Evolutionary conservation across 2,888 invertebrate genomes (phyloP).

Genomic region (Agriotes lineatus): DNA sequence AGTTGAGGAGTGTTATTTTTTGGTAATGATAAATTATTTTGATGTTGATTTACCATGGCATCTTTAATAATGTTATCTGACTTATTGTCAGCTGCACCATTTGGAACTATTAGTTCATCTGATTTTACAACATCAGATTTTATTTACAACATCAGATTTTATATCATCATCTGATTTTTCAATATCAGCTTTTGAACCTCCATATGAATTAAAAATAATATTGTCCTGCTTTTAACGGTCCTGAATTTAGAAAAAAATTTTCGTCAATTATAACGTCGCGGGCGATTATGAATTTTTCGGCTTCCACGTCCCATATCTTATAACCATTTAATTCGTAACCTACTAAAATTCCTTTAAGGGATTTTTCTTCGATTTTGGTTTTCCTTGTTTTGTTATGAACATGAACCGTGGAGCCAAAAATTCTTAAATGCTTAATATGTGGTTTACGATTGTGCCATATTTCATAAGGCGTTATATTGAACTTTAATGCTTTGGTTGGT

Average conservation of each 20-base stretch:
- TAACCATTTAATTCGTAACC: slow-evolving; percentile 58
- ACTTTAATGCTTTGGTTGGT: slow-evolving; percentile 22
- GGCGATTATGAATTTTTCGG: slow-evolving; percentile 51
- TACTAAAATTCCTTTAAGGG: not conserved
- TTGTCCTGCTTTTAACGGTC: too few relatives aligned
- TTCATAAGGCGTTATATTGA: slow-evolving; percentile 57
- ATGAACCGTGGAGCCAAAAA: slow-evolving; percentile 56
- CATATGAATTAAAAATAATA: not conserved
- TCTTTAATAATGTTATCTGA: not conserved
- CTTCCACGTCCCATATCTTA: slow-evolving; percentile 55
- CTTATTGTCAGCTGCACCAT: too few relatives aligned
- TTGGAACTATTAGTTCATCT: too few relatives aligned
- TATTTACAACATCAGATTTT: too few relatives aligned
- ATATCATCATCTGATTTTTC: not conserved
- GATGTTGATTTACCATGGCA: not conserved
- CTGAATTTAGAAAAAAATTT: not conserved
- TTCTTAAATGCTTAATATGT: slow-evolving; percentile 53
- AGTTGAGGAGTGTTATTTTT: not conserved
- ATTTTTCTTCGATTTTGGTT: not conserved
- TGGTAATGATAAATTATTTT: not conserved
- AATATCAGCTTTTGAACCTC: not conserved
- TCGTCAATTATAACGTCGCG: not conserved
- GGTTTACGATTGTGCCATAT: slow-evolving; percentile 59
- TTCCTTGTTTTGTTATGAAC: not conserved
- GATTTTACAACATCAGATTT: too few relatives aligned